Evolutionary conservation across 2,113 vertebrate species (phyloP).

Genomic region (Melanerpes aurifrons): DNA sequence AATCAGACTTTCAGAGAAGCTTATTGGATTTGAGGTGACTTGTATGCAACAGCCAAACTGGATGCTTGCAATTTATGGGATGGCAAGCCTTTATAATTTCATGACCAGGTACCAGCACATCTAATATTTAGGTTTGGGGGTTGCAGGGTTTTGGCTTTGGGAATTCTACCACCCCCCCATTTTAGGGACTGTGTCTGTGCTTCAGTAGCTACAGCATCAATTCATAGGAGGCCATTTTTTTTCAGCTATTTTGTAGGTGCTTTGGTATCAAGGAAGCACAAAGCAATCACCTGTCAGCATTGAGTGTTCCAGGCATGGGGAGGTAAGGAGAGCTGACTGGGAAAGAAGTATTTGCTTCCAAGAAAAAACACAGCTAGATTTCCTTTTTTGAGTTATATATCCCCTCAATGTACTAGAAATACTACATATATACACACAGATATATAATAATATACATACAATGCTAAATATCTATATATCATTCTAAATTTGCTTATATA

Average conservation of each 20-base stretch:
- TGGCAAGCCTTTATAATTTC: constrained; percentile 55
- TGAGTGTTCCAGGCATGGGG: constrained; percentile 24
- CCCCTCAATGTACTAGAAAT: background rate
- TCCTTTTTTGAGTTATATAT: constrained; percentile 32
- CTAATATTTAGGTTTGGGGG: constrained; percentile 38
- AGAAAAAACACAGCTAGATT: constrained; percentile 33
- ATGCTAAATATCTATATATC: no score
- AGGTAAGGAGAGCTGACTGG: constrained; percentile 64
- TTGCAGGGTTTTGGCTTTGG: background rate
- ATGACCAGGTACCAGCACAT: constrained; percentile 22
- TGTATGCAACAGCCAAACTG: constrained; percentile 28
- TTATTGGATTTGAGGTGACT: constrained; percentile 57
- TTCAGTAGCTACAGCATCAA: constrained; percentile 75
- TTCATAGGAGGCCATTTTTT: constrained; percentile 63
- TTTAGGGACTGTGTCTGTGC: constrained; percentile 59
- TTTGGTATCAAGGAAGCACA: constrained; percentile 64
- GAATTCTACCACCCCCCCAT: constrained; percentile 13
- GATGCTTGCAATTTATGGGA: constrained; percentile 25
- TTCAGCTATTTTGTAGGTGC: constrained; percentile 71
- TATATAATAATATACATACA: no score
- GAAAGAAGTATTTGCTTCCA: constrained; percentile 55
- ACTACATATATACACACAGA: background rate
- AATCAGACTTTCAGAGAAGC: constrained; percentile 63
- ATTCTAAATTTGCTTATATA: no score
- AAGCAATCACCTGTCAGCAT: constrained; percentile 39